These are phyloP conservation scores for Tetragonula carbonaria DNA, from an alignment of 2,888 invertebrate genomes.

Conservation along the genomic window DNA sequence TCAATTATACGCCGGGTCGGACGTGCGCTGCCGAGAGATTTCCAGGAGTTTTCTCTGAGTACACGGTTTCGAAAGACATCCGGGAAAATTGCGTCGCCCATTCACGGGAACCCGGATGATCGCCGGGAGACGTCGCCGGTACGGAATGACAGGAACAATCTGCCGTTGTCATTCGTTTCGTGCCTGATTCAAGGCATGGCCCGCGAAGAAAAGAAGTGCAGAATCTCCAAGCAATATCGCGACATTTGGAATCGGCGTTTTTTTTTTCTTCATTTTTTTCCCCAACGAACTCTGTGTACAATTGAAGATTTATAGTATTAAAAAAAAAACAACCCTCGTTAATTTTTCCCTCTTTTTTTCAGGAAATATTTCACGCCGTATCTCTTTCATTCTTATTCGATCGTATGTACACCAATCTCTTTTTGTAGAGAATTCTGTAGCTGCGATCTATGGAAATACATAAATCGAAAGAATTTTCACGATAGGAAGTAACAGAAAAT, in stretches of 20 bases:
- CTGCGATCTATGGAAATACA: neutral
- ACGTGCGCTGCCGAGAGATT: constrained; percentile 64
- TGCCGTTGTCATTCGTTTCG: constrained; percentile 75
- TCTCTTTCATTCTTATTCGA: neutral
- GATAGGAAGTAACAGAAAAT: too few species aligned
- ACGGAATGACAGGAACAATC: constrained; percentile 75
- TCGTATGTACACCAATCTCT: too few species aligned
- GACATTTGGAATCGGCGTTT: constrained; percentile 25
- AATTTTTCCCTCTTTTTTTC: neutral
- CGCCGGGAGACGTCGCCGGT: constrained; percentile 64
- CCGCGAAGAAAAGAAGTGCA: constrained; percentile 35
- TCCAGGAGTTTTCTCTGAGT: constrained; percentile 64
- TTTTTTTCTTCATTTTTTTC: too few species aligned
- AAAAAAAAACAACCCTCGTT: neutral
- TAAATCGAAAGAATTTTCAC: neutral
- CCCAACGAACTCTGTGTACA: neutral
- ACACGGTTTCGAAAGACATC: constrained; percentile 68
- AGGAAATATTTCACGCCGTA: neutral
- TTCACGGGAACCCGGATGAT: constrained; percentile 71
- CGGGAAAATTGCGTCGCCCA: constrained; percentile 72
- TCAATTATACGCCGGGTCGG: constrained; percentile 74
- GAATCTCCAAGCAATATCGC: constrained; percentile 26
- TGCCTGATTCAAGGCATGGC: constrained; percentile 64
- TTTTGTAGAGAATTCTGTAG: too few species aligned
- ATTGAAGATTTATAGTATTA: neutral